Evolutionary conservation across 2,797 vertebrate genomes (phyloP), one percentile per base, ranked within the genome.

Genomic region (Dicrostonyx torquatus): DNA sequence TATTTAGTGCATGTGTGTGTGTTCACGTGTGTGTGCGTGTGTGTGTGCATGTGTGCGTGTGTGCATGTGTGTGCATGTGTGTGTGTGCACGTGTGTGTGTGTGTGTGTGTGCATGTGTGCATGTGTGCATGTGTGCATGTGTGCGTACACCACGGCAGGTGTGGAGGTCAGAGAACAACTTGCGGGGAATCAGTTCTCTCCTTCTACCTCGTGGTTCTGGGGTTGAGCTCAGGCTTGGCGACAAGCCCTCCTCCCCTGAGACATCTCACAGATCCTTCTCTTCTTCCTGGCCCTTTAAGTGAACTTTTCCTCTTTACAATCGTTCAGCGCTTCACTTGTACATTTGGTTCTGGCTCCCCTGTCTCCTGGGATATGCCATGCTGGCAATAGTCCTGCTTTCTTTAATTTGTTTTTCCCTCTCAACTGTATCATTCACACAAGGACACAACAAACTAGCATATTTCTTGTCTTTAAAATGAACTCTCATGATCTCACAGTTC

Each of bases 261-360:
- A 34, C 43, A 66, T 55, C 24, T 79, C 24, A 17, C 3, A 85
- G 62, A 13, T 34, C 45, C 4, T 0, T 8, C 31, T 77, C 72
- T 92, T 80, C 82, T 73, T 87, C 48, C 45, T 29, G 34, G 14
- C 66, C 12, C 72, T 92, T 84, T 70, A 68, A 80, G 70, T 55
- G n/a, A 94, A 64, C 17, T 8, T 34, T 55, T 20, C 80, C 55
- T 48, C 26, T 91, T 90, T 78, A 48, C 37, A 43, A 58, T 15
- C 53, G 31, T 5, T 72, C 37, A 55, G 20, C 2, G 48, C 48
- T 34, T 55, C 10, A 50, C 26, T 48, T 48, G 68, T 77, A 13
- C 20, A 40, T 26, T 37, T 14, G 22, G 34, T 29, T 72, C 53
- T 88, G 18, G n/a, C 1, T 6, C n/a, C 53, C 2, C 22, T 76